Conservation (phyloP, 2,797 vertebrate genomes). For the Halcyon chelicuti region DNA sequence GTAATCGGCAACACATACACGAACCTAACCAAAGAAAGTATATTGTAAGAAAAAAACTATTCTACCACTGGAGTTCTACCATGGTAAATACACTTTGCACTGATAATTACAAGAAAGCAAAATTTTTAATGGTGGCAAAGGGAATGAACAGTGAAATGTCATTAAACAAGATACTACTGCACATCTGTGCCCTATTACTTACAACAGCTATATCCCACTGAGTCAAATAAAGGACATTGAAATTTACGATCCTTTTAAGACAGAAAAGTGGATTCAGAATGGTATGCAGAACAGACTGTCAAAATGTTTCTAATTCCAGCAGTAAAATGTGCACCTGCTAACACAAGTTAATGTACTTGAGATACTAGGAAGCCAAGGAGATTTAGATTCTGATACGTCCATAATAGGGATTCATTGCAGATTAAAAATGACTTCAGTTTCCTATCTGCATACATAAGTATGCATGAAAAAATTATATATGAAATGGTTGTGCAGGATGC, state of each 20-base stretch:
- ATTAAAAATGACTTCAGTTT: constrained; percentile 76
- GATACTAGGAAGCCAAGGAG: constrained; percentile 74
- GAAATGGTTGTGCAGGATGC: constrained; percentile 76
- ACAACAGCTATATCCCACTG: constrained; percentile 81
- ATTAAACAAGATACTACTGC: constrained; percentile 82
- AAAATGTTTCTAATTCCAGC: constrained; percentile 78
- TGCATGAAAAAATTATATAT: constrained; percentile 65
- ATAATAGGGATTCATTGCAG: constrained; percentile 72
- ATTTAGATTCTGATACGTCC: constrained; percentile 73
- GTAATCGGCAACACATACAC: constrained; percentile 85
- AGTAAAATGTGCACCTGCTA: constrained; percentile 80
- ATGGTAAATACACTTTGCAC: constrained; percentile 85
- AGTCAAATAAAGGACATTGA: constrained; percentile 82
- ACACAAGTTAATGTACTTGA: constrained; percentile 77
- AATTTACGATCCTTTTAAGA: constrained; percentile 82
- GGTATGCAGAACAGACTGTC: constrained; percentile 80
- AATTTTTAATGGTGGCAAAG: constrained; percentile 80
- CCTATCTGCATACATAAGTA: constrained; percentile 69
- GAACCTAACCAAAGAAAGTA: constrained; percentile 81
- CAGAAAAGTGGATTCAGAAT: constrained; percentile 81
- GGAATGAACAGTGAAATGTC: constrained; percentile 82
- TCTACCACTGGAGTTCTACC: constrained; percentile 83
- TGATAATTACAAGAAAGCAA: constrained; percentile 84
- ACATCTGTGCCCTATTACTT: constrained; percentile 82
- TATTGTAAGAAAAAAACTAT: constrained; percentile 79